Conservation (phyloP, 2,797 vertebrate species). For the Hephaestus fuliginosus region DNA sequence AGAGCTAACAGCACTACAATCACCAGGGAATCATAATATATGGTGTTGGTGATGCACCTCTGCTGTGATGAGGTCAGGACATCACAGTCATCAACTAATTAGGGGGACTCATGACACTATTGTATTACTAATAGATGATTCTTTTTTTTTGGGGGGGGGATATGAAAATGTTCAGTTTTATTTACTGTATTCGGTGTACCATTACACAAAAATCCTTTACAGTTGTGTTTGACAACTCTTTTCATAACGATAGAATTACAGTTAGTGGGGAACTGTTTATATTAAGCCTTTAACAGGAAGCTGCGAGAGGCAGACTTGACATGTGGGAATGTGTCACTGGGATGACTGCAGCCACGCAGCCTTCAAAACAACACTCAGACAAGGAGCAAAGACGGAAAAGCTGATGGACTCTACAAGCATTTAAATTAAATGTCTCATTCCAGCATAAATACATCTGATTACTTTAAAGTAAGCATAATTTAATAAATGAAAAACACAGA, state of each 20-base stretch:
- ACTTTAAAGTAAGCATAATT: neutral
- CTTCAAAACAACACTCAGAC: conserved; percentile 20
- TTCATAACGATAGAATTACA: conserved; percentile 1
- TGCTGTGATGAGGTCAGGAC: conserved; percentile 7
- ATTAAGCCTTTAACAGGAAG: conserved; percentile 53
- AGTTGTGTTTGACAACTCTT: neutral
- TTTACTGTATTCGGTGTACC: neutral
- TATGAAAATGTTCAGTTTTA: no score
- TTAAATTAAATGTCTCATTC: neutral
- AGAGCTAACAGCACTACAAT: conserved; percentile 10
- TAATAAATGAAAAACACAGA: neutral
- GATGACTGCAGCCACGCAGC: conserved; percentile 20
- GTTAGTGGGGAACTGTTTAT: conserved; percentile 19
- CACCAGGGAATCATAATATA: conserved; percentile 5
- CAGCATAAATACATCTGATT: neutral
- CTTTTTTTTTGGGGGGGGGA: neutral
- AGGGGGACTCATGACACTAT: conserved; percentile 16
- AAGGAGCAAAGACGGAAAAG: conserved; percentile 16
- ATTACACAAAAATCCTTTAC: neutral
- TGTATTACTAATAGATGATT: neutral
- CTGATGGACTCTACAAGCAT: neutral
- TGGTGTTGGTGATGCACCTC: neutral
- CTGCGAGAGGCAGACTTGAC: conserved; percentile 58
- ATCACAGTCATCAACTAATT: neutral
- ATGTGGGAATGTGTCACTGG: conserved; percentile 67